Base-by-base conservation (phyloP, 2,113 vertebrate genomes). In the Catharus fuscescens region DNA sequence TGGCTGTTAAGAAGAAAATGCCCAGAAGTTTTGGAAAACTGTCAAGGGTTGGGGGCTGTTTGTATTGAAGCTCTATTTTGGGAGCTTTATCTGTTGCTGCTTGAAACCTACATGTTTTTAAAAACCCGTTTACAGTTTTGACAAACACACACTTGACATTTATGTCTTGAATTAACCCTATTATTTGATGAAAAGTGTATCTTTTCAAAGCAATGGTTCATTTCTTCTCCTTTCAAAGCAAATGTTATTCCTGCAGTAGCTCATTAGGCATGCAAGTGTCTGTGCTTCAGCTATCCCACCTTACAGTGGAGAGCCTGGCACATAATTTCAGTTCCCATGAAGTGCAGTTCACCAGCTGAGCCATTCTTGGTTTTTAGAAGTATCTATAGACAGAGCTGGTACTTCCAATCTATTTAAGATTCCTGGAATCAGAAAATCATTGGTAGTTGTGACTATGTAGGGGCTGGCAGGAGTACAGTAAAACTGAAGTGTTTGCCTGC, bases 331-430 rank as follows among this genome's bases (percentile, higher is more conserved):
- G 38, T 80, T 96, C 71, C 57, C 79, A 77, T 83, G 53, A 91
- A 93, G 56, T 82, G 74, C 80, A 83, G 34, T 83, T 94, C 78
- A 74, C 87, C 90, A 96, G 85, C 85, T 93, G 92, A 95, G 87
- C 93, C 87, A 80, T 85, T 94, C 81, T 92, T 92, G 87, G 71
- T 72, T 95, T 93, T 80, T 66, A 83, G 34, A 80, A 88, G 44
- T 88, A 77, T 92, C 90, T 95, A 59, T 80, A 77, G 45, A 44
- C 78, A 77, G 54, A 73, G 71, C 71, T 71, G 71, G 67, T 97
- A 94, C 45, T 66, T 89, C 47, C 32, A 90, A 80, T 77, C 81
- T 96, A 31, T 50, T 95, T 97, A 93, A 94, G 74, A 94, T 92
- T 96, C 94, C 67, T 94, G 92, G 92, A 92, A 88, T 88, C 74